Percentiles rank a stretch among this genome's conserved stretches.
phyloP scores from a whole-genome alignment of 2,888 invertebrate species.

The Monoplex corrugatus region DNA sequence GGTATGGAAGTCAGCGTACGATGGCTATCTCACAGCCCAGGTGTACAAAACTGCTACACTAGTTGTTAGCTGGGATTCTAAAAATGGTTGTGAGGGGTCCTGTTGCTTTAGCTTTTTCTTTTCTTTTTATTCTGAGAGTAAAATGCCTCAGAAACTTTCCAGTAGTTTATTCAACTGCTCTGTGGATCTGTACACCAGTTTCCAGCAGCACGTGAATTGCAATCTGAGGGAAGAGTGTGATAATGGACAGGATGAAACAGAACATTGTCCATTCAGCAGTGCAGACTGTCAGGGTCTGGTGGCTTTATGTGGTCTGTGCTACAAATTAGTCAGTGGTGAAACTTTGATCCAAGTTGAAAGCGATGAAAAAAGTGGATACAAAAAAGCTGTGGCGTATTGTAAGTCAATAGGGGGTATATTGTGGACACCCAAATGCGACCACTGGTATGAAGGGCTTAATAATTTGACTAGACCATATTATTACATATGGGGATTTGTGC shows the following conservation, averaged over 20 bases:
- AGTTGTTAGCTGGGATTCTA: too few species aligned
- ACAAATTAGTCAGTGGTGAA: not conserved
- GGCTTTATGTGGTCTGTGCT: not conserved
- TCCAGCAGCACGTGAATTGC: not conserved
- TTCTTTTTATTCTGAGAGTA: not conserved
- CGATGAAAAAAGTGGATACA: not conserved
- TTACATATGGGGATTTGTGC: not conserved
- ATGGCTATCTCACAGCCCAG: too few species aligned
- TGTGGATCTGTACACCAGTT: not conserved
- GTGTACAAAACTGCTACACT: too few species aligned
- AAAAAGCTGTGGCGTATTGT: not conserved
- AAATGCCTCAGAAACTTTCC: not conserved
- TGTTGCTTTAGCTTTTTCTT: not conserved
- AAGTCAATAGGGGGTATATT: not conserved
- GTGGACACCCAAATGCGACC: not conserved
- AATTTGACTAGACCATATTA: not conserved
- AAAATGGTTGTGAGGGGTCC: not conserved
- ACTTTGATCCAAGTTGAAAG: not conserved
- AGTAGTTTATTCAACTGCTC: not conserved
- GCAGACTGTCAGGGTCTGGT: not conserved
- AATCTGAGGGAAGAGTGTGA: constrained; percentile 11
- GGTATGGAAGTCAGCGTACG: not conserved
- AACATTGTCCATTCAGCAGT: constrained; percentile 8
- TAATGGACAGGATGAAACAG: not conserved
- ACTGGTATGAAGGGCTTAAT: not conserved